Evolutionary conservation across 1,140 invertebrate species (phyloP).

Genomic region (Batillaria attramentaria): DNA sequence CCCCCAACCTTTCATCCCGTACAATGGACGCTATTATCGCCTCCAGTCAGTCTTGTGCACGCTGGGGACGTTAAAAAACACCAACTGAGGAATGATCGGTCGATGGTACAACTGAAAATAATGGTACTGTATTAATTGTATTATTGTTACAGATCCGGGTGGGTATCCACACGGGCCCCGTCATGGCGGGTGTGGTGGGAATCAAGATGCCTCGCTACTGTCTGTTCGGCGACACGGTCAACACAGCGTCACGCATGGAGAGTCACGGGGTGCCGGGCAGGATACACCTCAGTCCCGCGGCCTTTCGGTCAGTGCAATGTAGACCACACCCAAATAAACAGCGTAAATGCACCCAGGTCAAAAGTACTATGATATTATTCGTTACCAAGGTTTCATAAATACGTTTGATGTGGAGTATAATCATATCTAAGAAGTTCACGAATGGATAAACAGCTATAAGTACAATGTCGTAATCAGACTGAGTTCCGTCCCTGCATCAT

Average conservation of each 20-base stretch:
- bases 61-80: too few species aligned
- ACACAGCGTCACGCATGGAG: conserved; percentile 66
- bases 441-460: background rate
- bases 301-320: conserved; percentile 56
- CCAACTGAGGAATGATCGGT: too few species aligned
- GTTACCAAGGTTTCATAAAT: background rate
- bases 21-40: too few species aligned
- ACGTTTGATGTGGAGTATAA: background rate
- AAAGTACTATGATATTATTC: background rate
- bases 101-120: too few species aligned
- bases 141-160: conserved; percentile 81
- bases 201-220: conserved; percentile 63
- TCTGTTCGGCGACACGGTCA: conserved; percentile 68
- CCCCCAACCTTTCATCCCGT: too few species aligned
- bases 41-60: too few species aligned
- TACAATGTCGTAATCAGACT: background rate
- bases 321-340: too few species aligned
- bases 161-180: conserved; percentile 85
- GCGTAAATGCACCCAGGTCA: too few species aligned
- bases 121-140: too few species aligned
- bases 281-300: conserved; percentile 53
- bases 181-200: conserved; percentile 67
- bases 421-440: background rate
- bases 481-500: background rate
- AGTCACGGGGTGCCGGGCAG: conserved; percentile 49